These are phyloP conservation scores for Melieria picta DNA, from an alignment of 2,888 invertebrate genomes.

Conservation along the genomic window DNA sequence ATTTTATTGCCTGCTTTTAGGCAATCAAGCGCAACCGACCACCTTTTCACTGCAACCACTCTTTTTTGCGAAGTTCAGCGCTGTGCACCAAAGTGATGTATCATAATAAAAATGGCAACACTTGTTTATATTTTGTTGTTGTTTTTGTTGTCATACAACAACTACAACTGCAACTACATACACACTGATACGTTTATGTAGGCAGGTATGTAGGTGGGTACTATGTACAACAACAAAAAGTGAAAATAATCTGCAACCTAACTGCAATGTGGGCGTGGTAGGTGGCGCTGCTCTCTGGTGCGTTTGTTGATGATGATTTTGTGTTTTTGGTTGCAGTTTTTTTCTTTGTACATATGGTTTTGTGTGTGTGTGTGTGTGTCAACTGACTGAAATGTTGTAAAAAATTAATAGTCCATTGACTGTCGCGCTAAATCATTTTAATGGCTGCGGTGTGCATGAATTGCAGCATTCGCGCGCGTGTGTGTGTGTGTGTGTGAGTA, in stretches of 20 bases:
- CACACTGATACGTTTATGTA: too few relatives aligned
- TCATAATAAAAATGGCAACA: background rate
- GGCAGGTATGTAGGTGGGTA: too few relatives aligned
- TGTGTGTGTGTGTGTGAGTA: too few relatives aligned
- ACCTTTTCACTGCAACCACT: background rate
- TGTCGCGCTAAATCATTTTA: conserved; percentile 48
- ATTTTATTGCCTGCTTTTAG: conserved; percentile 36
- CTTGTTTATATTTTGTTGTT: background rate
- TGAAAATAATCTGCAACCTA: too few relatives aligned
- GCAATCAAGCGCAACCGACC: conserved; percentile 31
- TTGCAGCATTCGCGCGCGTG: background rate
- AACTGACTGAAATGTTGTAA: conserved; percentile 31
- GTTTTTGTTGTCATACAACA: too few relatives aligned
- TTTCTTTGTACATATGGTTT: background rate
- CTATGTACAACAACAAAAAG: too few relatives aligned
- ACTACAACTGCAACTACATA: too few relatives aligned
- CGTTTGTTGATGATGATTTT: too few relatives aligned
- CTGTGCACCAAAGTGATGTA: background rate
- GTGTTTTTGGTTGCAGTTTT: background rate
- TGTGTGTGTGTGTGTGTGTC: background rate
- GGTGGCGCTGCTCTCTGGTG: too few relatives aligned
- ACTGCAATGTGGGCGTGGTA: too few relatives aligned
- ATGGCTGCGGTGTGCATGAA: conserved; percentile 31
- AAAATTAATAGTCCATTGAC: conserved; percentile 49
- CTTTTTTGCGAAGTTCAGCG: too few relatives aligned